Conservation (phyloP, 2,113 vertebrate genomes). For the Caretta caretta region DNA sequence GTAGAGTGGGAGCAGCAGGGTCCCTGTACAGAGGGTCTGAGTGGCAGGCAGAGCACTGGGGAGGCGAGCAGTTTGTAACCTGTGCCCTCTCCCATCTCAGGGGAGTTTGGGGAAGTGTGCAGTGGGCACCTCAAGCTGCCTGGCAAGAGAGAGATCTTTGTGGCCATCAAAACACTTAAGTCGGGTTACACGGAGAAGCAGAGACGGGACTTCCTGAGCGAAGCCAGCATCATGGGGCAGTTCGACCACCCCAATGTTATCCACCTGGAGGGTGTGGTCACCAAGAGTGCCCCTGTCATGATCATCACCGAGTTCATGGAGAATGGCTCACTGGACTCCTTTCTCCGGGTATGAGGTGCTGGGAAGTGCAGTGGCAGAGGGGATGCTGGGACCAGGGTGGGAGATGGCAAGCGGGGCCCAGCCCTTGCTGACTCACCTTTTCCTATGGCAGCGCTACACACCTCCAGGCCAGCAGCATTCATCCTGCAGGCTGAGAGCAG, state of each 20-base stretch:
- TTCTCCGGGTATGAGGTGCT: constrained; percentile 87
- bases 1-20: not conserved
- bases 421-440: not conserved
- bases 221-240: constrained; percentile 99
- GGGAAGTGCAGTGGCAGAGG: not conserved
- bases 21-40: rapidly evolving
- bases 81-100: constrained; percentile 68
- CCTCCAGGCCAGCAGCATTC: not conserved
- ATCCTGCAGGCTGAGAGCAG: not conserved
- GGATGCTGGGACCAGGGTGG: not conserved
- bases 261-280: constrained; percentile 95
- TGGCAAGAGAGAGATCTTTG: constrained; percentile 96
- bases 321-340: constrained; percentile 95
- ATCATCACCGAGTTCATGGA: constrained; percentile 99
- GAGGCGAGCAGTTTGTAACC: not conserved
- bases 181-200: constrained; percentile 98
- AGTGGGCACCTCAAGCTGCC: constrained; percentile 95
- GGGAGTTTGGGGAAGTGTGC: constrained; percentile 97
- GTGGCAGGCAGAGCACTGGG: not conserved
- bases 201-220: constrained; percentile 94
- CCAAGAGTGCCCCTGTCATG: constrained; percentile 95
- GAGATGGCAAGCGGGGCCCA: not conserved
- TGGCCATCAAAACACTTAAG: constrained; percentile 98
- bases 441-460: not conserved
- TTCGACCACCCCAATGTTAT: constrained; percentile 98